Base-by-base conservation (phyloP, 2,113 vertebrate species). In the Mystacornis crossleyi region DNA sequence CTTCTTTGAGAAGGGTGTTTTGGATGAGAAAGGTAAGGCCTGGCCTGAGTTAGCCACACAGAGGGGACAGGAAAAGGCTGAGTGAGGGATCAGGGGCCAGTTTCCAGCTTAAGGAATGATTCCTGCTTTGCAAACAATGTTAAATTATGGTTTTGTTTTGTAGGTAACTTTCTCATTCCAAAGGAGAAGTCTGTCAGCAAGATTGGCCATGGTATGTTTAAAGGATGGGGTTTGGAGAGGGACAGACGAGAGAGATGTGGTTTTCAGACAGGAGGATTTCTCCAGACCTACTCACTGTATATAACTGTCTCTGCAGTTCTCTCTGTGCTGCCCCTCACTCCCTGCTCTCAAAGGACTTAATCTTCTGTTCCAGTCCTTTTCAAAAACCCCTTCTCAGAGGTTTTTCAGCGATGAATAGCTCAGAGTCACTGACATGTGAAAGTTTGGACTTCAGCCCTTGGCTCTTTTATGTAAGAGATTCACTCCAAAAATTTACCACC, bases 1-100 rank as follows among this genome's bases (percentile, higher is more conserved):
- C 97, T 99, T 99, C 98, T 99, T 99, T 92, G 99, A 99, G 90
- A 99, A 99, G 96, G 99, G 98, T 14, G 99, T 99, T 97, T 99
- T 99, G 95, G 98, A 99, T 31, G 96, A 98, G 66, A 98, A 98
- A 98, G 99, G 99, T 99, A 94, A 95, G 93, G 4, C 26, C 54
- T 71, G 61, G 64, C 70, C 6, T 65, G 55, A 60, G 50, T n/a
- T 33, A 18, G 45, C 20, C 62, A 6, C 2, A 19, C 5, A 0
- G 18, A 60, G 14, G 47, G 75, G 24, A 34, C 4, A 24, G n/a
- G 20, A 62, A 31, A 34, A 50, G 36, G 40, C 57, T 40, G 31
- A 54, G 6, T 8, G 36, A 60, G 18, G 57, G 58, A 33, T 14
- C 1, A 1, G 67, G 36, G 31, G 23, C 14, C 8, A 5, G 4